phyloP scores from a whole-genome alignment of 2,888 invertebrate species.

The Microctonus hyperodae region DNA sequence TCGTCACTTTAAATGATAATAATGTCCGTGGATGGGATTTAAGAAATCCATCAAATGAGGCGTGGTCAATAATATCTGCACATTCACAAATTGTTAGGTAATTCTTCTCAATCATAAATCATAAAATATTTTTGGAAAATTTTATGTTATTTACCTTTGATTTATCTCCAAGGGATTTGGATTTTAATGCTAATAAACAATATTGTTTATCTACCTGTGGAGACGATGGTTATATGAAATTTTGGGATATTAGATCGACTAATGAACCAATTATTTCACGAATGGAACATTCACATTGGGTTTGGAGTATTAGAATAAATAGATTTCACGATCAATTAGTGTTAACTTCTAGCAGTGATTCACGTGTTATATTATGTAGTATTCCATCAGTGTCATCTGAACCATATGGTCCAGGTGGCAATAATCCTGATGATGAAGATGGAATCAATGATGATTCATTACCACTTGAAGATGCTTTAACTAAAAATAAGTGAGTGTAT shows the following conservation, averaged over 20 bases:
- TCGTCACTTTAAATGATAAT: slow-evolving; percentile 87
- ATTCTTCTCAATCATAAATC: slow-evolving; percentile 15
- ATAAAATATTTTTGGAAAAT: slow-evolving; percentile 3
- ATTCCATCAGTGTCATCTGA: slow-evolving; percentile 89
- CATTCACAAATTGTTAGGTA: slow-evolving; percentile 83
- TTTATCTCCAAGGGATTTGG: slow-evolving; percentile 74
- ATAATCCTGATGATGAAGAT: background rate
- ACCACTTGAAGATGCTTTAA: slow-evolving; percentile 62
- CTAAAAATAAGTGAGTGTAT: slow-evolving; percentile 64
- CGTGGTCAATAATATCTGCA: slow-evolving; percentile 85
- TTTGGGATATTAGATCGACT: slow-evolving; percentile 93
- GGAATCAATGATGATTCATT: slow-evolving; percentile 49
- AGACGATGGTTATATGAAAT: slow-evolving; percentile 93
- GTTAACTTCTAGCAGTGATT: slow-evolving; percentile 93
- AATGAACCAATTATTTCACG: slow-evolving; percentile 80
- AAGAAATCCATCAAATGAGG: slow-evolving; percentile 75
- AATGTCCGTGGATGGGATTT: slow-evolving; percentile 89
- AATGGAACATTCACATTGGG: slow-evolving; percentile 90
- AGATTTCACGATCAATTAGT: slow-evolving; percentile 96
- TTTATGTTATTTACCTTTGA: background rate
- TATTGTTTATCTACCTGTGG: slow-evolving; percentile 93
- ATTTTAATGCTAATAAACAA: slow-evolving; percentile 98
- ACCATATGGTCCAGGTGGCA: slow-evolving; percentile 66
- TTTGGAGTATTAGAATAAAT: slow-evolving; percentile 95
- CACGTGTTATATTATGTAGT: slow-evolving; percentile 87